Conservation (phyloP, 2,113 vertebrate species). For the Solea senegalensis region DNA sequence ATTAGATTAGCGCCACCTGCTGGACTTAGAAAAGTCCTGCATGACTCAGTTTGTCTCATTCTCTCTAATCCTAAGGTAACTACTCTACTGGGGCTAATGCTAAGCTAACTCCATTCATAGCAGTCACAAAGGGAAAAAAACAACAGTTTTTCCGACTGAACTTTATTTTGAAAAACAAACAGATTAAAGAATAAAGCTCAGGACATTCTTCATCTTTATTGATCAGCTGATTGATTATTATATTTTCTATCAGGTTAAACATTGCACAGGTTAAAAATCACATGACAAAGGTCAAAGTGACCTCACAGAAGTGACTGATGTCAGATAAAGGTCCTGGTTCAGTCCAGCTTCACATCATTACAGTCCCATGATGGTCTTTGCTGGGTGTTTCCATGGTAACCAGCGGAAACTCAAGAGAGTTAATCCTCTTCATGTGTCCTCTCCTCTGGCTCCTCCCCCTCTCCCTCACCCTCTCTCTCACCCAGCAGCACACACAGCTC, state of each 20-base stretch:
- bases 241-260: slow-evolving; percentile 3
- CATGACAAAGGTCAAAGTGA: too few species aligned
- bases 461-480: slow-evolving; percentile 65
- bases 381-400: slow-evolving; percentile 20
- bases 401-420: not conserved
- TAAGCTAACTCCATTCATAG: too few species aligned
- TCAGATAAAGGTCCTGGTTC: too few species aligned
- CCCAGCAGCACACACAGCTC: slow-evolving; percentile 94
- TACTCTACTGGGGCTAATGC: too few species aligned
- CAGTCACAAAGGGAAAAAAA: too few species aligned
- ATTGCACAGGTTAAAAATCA: slow-evolving; percentile 4
- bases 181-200: too few species aligned
- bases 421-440: slow-evolving; percentile 1
- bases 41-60: too few species aligned
- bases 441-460: not conserved
- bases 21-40: too few species aligned
- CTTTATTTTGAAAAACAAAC: slow-evolving; percentile 41
- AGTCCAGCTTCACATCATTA: not conserved
- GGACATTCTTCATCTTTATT: not conserved
- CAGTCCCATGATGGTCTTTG: not conserved
- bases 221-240: slow-evolving; percentile 15
- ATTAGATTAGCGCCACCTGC: too few species aligned
- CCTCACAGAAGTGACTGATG: not conserved
- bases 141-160: too few species aligned
- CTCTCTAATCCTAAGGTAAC: too few species aligned